phyloP scores from a whole-genome alignment of 92 coral and sea anemone species.

The Porites rus region DNA sequence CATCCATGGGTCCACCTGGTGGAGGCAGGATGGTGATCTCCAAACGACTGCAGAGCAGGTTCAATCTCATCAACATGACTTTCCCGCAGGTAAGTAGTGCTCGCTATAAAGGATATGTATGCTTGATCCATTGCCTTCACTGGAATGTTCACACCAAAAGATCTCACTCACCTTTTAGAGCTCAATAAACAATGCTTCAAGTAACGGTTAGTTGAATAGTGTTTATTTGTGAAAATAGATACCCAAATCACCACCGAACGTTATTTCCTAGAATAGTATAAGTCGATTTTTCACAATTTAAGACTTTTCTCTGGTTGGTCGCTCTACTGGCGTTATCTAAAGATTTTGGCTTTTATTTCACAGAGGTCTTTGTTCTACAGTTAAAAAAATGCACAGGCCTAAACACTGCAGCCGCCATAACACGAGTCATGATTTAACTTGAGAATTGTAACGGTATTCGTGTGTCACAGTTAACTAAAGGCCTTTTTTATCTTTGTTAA shows the following conservation, averaged over 20 bases:
- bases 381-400: not conserved
- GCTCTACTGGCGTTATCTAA: too few relatives aligned
- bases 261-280: too few relatives aligned
- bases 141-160: not conserved
- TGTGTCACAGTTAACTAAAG: not conserved
- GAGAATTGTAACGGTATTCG: not conserved
- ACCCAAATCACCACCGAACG: too few relatives aligned
- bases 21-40: constrained; percentile 99
- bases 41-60: constrained; percentile 96
- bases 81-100: constrained; percentile 85
- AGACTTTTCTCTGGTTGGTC: too few relatives aligned
- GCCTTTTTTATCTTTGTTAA: not conserved
- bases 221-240: too few relatives aligned
- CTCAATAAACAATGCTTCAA: not conserved
- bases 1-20: constrained; percentile 99
- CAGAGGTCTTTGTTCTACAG: too few relatives aligned
- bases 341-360: too few relatives aligned
- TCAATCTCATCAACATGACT: constrained; percentile 97
- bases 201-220: too few relatives aligned
- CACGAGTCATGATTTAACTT: not conserved
- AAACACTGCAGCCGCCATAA: not conserved
- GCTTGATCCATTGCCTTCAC: not conserved
- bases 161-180: not conserved
- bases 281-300: too few relatives aligned
- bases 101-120: too few relatives aligned